Evolutionary conservation across 2,888 invertebrate genomes (phyloP).

Genomic region (Eulithis prunata): DNA sequence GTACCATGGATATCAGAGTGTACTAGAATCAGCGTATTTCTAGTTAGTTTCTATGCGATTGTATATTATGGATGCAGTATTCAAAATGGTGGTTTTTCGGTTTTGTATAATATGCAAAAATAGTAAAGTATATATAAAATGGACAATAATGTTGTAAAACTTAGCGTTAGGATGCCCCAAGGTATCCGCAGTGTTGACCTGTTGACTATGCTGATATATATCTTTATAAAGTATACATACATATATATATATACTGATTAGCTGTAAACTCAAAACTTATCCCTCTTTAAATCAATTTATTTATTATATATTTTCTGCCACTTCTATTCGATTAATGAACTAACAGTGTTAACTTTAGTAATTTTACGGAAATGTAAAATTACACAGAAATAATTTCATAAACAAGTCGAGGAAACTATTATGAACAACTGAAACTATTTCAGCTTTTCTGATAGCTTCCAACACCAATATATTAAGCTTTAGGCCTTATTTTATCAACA

Average conservation of each 20-base stretch:
- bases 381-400: constrained; percentile 41
- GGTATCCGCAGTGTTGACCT: constrained; percentile 79
- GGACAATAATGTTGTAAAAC: constrained; percentile 71
- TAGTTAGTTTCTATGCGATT: constrained; percentile 64
- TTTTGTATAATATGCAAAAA: constrained; percentile 75
- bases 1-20: constrained; percentile 65
- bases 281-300: constrained; percentile 58
- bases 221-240: constrained; percentile 48
- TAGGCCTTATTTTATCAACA: constrained; percentile 13
- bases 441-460: constrained; percentile 56
- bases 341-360: constrained; percentile 46
- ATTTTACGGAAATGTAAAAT: constrained; percentile 44
- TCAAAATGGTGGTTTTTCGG: constrained; percentile 67
- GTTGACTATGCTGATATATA: constrained; percentile 70
- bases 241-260: constrained; percentile 42
- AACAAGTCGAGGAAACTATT: constrained; percentile 45
- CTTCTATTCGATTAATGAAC: constrained; percentile 47
- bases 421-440: constrained; percentile 43
- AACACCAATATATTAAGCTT: constrained; percentile 29
- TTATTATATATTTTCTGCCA: constrained; percentile 61
- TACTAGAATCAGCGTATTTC: constrained; percentile 64
- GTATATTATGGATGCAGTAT: constrained; percentile 73
- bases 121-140: constrained; percentile 78
- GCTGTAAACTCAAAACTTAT: constrained; percentile 82
- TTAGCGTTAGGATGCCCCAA: constrained; percentile 83